Conservation (phyloP, 1,140 invertebrate species). For the Bilobella aurantiaca region DNA sequence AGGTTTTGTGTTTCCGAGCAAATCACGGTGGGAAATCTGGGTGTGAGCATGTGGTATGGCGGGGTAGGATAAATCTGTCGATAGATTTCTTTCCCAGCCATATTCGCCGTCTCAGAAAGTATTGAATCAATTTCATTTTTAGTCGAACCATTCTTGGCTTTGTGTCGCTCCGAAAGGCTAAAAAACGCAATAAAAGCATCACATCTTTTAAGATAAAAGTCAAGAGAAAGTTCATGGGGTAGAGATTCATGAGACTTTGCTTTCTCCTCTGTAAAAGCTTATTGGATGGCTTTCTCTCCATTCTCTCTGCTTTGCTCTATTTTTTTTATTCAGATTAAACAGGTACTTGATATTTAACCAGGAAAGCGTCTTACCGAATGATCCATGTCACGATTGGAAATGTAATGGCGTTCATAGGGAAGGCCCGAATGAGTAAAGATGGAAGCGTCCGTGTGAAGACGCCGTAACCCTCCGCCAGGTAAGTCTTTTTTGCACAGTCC, state of each 20-base stretch:
- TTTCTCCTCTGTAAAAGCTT: too few relatives aligned
- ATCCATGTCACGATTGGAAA: conserved; percentile 75
- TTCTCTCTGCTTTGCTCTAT: too few relatives aligned
- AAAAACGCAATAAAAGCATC: neutral
- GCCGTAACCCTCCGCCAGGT: conserved; percentile 53
- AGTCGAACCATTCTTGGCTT: too few relatives aligned
- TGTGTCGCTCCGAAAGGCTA: neutral
- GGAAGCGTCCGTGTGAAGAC: conserved; percentile 60
- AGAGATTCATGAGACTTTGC: too few relatives aligned
- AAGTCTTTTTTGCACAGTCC: conserved; percentile 61
- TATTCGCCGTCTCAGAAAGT: neutral
- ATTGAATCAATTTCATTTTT: neutral
- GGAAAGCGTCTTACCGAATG: conserved; percentile 41
- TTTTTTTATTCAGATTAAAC: too few relatives aligned
- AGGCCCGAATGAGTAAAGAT: conserved; percentile 69
- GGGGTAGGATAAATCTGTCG: neutral
- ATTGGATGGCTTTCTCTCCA: too few relatives aligned
- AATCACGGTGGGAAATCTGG: neutral
- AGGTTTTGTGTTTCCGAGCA: neutral
- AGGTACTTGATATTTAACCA: too few relatives aligned
- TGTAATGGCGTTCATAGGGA: conserved; percentile 83
- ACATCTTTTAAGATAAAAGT: neutral
- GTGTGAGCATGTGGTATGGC: neutral
- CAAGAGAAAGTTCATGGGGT: too few relatives aligned
- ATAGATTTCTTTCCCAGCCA: neutral